Evolutionary conservation across 1,140 invertebrate genomes (phyloP).

Genomic region (Helicoverpa armigera): DNA sequence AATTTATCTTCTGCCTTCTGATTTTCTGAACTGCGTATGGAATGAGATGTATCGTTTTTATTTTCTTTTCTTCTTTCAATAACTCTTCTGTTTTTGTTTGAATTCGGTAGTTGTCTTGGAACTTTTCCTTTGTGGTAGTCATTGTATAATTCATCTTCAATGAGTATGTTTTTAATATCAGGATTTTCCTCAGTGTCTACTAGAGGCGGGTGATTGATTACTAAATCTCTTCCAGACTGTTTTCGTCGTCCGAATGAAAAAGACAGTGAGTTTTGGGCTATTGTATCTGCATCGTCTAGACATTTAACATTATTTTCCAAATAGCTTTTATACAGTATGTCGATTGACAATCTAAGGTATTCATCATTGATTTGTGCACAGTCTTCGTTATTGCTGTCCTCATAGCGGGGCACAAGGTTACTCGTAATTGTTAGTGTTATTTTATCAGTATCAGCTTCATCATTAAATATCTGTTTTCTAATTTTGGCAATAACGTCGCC

Average conservation of each 20-base stretch:
- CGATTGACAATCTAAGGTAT: not conserved
- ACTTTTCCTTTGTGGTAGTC: not conserved
- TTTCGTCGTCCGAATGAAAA: not conserved
- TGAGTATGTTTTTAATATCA: not conserved
- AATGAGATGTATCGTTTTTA: not conserved
- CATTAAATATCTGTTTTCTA: not conserved
- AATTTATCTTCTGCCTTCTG: not conserved
- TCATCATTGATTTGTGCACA: conserved; percentile 15
- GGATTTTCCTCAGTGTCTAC: not conserved
- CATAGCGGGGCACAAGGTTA: not conserved
- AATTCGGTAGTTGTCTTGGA: not conserved
- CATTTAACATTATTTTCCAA: not conserved
- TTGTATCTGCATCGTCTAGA: not conserved
- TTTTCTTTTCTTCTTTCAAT: not conserved
- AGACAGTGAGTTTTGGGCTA: too few relatives aligned
- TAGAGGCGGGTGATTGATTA: not conserved
- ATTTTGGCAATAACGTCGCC: not conserved
- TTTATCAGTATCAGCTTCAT: not conserved
- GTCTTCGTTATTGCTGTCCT: not conserved
- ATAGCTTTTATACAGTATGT: conserved; percentile 20
- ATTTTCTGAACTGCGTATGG: not conserved
- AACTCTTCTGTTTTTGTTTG: not conserved
- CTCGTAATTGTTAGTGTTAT: conserved; percentile 1
- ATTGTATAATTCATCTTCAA: not conserved
- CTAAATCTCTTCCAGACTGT: not conserved